These are phyloP conservation scores for Drosophila ficusphila DNA, from an alignment of 1,140 invertebrate genomes.

Conservation along the genomic window DNA sequence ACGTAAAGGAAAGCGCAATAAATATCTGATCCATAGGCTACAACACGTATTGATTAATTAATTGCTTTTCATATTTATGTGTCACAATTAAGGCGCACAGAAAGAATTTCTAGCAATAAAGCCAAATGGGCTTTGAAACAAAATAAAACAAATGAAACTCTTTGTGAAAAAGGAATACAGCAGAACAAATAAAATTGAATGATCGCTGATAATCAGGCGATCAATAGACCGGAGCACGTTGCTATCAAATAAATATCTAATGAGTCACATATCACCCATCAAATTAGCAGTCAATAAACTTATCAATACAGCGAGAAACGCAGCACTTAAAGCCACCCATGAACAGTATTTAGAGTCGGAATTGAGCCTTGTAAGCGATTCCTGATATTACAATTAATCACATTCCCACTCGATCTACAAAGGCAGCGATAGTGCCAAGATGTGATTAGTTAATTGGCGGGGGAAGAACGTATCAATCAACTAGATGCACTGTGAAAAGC, in stretches of 20 bases:
- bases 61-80: neutral
- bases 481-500: neutral
- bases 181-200: neutral
- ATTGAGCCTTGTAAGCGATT: neutral
- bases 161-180: neutral
- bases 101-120: neutral
- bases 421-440: neutral
- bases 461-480: constrained; percentile 21
- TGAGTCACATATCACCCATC: neutral
- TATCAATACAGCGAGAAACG: constrained; percentile 5
- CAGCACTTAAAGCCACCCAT: constrained; percentile 1
- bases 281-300: neutral
- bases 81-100: neutral
- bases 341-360: neutral
- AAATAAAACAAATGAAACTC: neutral
- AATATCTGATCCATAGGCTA: neutral
- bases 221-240: constrained; percentile 21
- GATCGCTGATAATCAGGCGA: constrained; percentile 5
- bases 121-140: neutral
- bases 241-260: neutral
- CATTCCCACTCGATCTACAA: constrained; percentile 3
- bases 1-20: neutral
- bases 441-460: constrained; percentile 15
- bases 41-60: neutral
- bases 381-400: constrained; percentile 8